Evolutionary conservation across 1,140 invertebrate species (phyloP), one percentile per base, ranked within the genome.

Genomic region (Lasioglossum baleicum): DNA sequence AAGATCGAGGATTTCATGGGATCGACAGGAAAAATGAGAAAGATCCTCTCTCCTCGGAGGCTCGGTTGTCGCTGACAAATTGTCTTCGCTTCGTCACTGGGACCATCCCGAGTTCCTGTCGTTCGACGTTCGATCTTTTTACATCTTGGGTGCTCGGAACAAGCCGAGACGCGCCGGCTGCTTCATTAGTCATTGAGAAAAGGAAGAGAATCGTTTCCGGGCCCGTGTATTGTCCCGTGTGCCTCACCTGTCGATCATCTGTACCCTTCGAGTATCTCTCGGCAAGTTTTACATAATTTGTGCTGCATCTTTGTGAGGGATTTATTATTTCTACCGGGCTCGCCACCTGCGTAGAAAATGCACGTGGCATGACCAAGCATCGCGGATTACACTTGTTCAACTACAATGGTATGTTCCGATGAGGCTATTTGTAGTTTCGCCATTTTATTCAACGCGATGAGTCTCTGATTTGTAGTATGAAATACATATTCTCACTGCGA

Each of bases 21-120:
- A 35, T 35, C 35, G 35, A 5, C 35, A 35, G 35, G 35, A 5
- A 35, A 35, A 35, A 35, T 35, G 35, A 35, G 35, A 35, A 35
- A 35, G 60, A 76, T 65, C 67, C 35, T 60, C 66, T n/a, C n/a
- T n/a, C n/a, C n/a, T n/a, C 0, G 63, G 35, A 64, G 56, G n/a
- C 31, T 51, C 15, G 20, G 65, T 48, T 73, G 64, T 80, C 65
- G 65, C 84, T 86, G 84, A 87, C 81, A 87, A 86, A 87, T 86
- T 78, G 71, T 87, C 81, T 83, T 77, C 75, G 82, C 83, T 87
- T 86, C 83, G 83, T 87, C 87, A 88, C 56, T 53, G 76, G 60
- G 42, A 63, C 75, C 53, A 48, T 56, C 51, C 11, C 5, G 73
- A 75, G 35, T 35, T 35, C 35, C 65, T 80, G 61, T 35, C 35